Evolutionary conservation across 1,140 invertebrate genomes (phyloP), one percentile per base, ranked within the genome.

Genomic region (Drosophila aff.): DNA sequence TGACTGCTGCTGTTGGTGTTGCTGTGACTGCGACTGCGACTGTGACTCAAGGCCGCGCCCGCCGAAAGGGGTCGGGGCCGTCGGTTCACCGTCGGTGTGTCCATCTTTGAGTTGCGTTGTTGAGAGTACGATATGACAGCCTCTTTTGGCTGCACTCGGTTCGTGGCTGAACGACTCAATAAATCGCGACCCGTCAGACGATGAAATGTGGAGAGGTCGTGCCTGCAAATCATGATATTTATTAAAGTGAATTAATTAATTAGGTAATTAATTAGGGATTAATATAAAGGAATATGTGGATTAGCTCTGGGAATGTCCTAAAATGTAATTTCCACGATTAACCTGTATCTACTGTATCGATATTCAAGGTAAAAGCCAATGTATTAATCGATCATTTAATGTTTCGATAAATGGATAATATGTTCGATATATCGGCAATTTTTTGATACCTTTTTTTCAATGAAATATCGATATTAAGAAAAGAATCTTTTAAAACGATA

Each of bases 61-160:
- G 60, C 67, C 40, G 69, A 43, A 38, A 82, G 52, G 60, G 89
- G 92, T 62, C 85, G 90, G 65, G 84, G 92, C 40, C 92, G 90
- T 46, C 92, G 92, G 79, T 93, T 92, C 80, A 93, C 90, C 74
- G 92, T 93, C 72, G 92, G 92, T 5, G 92, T 93, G 83, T 93
- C 92, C 92, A 93, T 93, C 90, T 93, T 93, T 76, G 92, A 93
- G 90, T 93, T 93, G 87, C 92, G 92, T 80, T 93, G 92, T 93
- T 93, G 92, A 86, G 81, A 93, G 85, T 90, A 93, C 82, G 92
- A 93, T 92, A 92, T 93, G 84, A 92, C 85, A 90, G 91, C 89
- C 89, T 93, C 92, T 92, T 90, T 93, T 92, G 92, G 92, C 76
- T 92, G 92, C 63, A 92, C 83, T 57, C 91, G 82, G 81, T 92